Conservation (phyloP, 2,888 invertebrate genomes). For the Ophion ellenae region DNA sequence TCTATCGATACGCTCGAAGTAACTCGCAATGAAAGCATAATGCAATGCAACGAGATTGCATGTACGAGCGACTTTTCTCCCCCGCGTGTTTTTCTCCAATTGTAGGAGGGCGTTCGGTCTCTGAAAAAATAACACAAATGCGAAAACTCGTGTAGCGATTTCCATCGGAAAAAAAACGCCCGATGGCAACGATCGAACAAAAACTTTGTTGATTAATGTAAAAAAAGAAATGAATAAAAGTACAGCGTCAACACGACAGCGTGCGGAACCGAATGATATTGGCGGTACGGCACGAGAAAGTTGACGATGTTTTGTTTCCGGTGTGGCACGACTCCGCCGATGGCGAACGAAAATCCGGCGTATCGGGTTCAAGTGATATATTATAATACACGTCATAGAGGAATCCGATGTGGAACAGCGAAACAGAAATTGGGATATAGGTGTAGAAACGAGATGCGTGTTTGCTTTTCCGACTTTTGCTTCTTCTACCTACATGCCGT, state of each 20-base stretch:
- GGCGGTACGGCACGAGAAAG: slow-evolving; percentile 20
- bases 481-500: slow-evolving; percentile 6
- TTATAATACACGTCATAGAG: slow-evolving; percentile 56
- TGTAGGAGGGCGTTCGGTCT: background rate
- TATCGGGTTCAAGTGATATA: slow-evolving; percentile 60
- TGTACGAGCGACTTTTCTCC: background rate
- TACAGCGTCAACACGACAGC: slow-evolving; percentile 13
- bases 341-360: slow-evolving; percentile 53
- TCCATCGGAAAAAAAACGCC: background rate
- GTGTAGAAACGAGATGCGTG: slow-evolving; percentile 57
- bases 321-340: background rate
- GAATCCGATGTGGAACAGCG: slow-evolving; percentile 43
- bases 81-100: background rate
- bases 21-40: background rate
- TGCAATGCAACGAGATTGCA: background rate
- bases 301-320: slow-evolving; percentile 45
- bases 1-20: background rate
- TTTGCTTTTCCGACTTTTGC: slow-evolving; percentile 59
- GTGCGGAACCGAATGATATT: slow-evolving; percentile 46
- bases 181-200: background rate
- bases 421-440: slow-evolving; percentile 31
- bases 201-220: slow-evolving; percentile 9
- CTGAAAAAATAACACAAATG: background rate
- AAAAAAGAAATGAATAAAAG: slow-evolving; percentile 24
- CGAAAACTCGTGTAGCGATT: background rate